phyloP scores from a whole-genome alignment of 2,797 vertebrate species.

The Oreochromis mossambicus region DNA sequence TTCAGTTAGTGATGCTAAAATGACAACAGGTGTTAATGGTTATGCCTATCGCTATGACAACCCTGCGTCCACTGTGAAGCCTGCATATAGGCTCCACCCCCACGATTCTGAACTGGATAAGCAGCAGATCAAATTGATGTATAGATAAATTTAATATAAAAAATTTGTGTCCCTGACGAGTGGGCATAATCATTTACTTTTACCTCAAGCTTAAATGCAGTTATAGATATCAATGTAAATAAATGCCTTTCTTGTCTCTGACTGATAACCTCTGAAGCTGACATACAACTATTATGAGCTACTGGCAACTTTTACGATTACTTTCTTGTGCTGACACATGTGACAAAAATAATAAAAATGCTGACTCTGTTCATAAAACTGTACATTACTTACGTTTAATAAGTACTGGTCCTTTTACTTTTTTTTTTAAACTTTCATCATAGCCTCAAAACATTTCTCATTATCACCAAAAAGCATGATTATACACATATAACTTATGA shows the following conservation, averaged over 20 bases:
- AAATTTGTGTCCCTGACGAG: background rate
- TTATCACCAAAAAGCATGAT: background rate
- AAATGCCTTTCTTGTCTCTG: background rate
- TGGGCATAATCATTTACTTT: background rate
- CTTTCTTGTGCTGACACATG: background rate
- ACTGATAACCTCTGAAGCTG: background rate
- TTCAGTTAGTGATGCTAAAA: background rate
- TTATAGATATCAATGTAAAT: background rate
- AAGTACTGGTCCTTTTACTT: background rate
- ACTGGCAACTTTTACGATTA: background rate
- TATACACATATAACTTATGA: background rate
- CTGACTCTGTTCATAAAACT: background rate
- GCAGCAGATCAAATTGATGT: background rate
- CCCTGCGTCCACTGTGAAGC: background rate
- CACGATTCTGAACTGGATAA: background rate
- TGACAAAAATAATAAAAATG: background rate
- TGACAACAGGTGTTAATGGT: background rate
- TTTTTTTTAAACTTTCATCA: fast-evolving
- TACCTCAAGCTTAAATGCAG: background rate
- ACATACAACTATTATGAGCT: background rate
- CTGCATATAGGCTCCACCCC: background rate
- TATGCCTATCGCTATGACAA: background rate
- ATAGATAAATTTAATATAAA: background rate
- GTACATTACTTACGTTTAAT: background rate
- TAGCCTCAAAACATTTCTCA: background rate